These are phyloP conservation scores for Barnardius zonarius DNA, from an alignment of 2,113 vertebrate genomes.

Conservation along the genomic window DNA sequence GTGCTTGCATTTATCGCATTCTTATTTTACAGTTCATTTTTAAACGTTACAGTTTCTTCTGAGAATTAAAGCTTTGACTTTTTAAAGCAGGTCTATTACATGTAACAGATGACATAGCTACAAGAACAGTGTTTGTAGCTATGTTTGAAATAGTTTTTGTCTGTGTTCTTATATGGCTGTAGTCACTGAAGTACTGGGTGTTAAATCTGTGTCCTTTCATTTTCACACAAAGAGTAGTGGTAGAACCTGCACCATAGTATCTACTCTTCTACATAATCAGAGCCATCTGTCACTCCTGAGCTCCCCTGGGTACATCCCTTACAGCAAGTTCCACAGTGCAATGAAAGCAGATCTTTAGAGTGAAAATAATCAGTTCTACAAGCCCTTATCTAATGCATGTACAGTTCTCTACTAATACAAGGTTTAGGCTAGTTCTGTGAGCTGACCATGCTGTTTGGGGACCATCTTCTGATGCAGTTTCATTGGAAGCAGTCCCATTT, in stretches of 20 bases:
- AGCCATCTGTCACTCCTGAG: neutral
- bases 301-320: neutral
- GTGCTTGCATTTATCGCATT: neutral
- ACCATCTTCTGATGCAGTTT: neutral
- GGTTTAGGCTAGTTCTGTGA: neutral
- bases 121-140: neutral
- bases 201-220: neutral
- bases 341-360: neutral
- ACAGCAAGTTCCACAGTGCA: neutral
- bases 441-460: neutral
- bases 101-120: neutral
- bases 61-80: neutral
- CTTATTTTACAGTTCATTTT: neutral
- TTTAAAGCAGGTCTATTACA: neutral
- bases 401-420: neutral
- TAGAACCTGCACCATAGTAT: neutral
- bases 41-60: neutral
- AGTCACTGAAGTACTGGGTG: neutral
- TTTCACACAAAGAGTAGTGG: neutral
- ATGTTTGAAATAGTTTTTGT: neutral
- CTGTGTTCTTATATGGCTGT: neutral
- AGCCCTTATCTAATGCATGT: fast-evolving
- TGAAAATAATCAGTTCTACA: neutral
- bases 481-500: neutral
- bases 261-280: neutral